Evolutionary conservation across 2,888 invertebrate species (phyloP), one percentile per base, ranked within the genome.

Genomic region (Caenorhabditis imperialis): DNA sequence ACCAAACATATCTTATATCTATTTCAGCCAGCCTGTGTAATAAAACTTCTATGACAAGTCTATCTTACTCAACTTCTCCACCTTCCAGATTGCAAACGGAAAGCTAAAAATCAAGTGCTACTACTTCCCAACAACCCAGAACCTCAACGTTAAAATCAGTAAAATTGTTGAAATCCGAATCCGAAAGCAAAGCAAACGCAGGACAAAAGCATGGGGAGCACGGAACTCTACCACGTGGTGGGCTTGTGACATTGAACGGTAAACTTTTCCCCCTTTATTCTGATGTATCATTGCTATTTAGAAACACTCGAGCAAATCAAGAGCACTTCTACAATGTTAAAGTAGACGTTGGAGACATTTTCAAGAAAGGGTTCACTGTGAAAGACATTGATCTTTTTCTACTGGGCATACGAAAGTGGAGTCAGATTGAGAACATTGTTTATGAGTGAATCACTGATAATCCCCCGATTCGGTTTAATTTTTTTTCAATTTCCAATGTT

Each of bases 191-290:
- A 55, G 54, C 1, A 48, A 60, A 12, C 20, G 67, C 10, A 67
- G 61, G 37, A 60, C 53, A 0, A 73, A 73, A 22, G 67, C 65
- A 22, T 73, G 73, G 73, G 73, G 73, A 54, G 65, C 73, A 12
- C 44, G 55, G 14, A 60, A 60, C 16, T 16, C 67, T 0, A 14
- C 12, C 6, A 54, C 67, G 3, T 73, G 73, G 73, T 73, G 73
- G 73, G 73, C 73, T 6, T 73, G 73, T 40, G 73, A 73, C 27
- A 73, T 73, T 65, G 67, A 73, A 27, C 16, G 72, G 72, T 72
- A 23, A n/a, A 16, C 2, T n/a, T 3, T n/a, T 8, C 22, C 25
- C 22, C 5, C 5, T 1, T 18, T 27, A 20, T 16, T 20, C 20
- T 1, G 1, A 18, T 23, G 10, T n/a, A 18, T n/a, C 47, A 7